These are phyloP conservation scores for Agrenia bidenticulata DNA, from an alignment of 2,888 invertebrate species.

Conservation along the genomic window DNA sequence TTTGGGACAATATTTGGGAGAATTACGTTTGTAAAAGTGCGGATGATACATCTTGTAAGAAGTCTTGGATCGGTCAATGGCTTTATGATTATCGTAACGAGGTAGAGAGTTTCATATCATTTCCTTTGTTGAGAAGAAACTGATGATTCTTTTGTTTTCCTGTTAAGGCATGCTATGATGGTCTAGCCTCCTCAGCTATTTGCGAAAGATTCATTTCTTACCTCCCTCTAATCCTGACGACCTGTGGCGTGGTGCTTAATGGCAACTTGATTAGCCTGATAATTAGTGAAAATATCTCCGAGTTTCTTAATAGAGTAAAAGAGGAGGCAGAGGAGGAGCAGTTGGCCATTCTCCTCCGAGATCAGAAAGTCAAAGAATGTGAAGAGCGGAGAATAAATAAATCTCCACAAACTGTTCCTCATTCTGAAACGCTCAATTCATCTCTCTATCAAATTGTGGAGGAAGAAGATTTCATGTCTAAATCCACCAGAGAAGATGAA, in stretches of 20 bases:
- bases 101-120: no score
- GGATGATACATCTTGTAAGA: conserved; percentile 26
- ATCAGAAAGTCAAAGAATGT: no score
- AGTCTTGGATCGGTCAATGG: conserved; percentile 20
- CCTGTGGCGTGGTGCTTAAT: conserved; percentile 9
- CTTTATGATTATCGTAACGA: conserved; percentile 23
- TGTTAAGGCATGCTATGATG: conserved; percentile 33
- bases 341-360: no score
- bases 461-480: no score
- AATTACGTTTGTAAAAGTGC: conserved; percentile 29
- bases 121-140: no score
- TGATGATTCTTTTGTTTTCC: no score
- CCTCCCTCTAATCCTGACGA: conserved; percentile 20
- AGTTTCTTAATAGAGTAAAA: not conserved
- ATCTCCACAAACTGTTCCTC: no score
- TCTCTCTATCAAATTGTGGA: no score
- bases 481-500: no score
- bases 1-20: conserved; percentile 30
- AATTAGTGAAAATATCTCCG: conserved; percentile 8
- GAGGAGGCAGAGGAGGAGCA: no score
- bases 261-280: conserved; percentile 19
- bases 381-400: no score
- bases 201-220: conserved; percentile 29
- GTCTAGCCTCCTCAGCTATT: conserved; percentile 17
- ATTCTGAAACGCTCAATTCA: no score